Percentiles rank a stretch among this genome's conserved stretches.
Evolutionary conservation across 2,113 vertebrate species (phyloP).

Genomic region (Progne subis): DNA sequence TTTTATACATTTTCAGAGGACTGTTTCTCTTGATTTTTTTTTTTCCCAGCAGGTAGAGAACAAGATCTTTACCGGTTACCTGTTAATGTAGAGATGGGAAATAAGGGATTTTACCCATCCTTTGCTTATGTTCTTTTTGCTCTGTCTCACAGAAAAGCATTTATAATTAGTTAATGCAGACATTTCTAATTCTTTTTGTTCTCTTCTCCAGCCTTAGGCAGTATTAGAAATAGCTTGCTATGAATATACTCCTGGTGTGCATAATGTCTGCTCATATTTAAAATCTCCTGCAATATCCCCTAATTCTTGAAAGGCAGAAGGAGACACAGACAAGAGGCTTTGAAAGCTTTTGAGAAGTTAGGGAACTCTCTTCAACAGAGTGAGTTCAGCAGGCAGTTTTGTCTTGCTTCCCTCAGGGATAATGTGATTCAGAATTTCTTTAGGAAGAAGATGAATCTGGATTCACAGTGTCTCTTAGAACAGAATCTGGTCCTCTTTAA

Average conservation of each 20-base stretch:
- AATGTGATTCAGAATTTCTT: neutral
- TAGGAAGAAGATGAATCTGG: neutral
- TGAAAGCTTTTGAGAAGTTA: neutral
- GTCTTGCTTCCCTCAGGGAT: neutral
- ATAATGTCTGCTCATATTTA: constrained; percentile 37
- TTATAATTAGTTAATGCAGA: constrained; percentile 43
- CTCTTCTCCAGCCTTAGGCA: constrained; percentile 46
- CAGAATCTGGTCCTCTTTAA: neutral
- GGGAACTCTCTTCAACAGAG: neutral
- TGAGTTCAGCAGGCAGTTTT: neutral
- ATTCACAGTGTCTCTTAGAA: neutral
- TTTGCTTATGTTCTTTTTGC: neutral
- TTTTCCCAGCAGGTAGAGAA: neutral
- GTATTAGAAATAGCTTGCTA: constrained; percentile 52
- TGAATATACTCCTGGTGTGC: constrained; percentile 25
- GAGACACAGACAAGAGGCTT: neutral
- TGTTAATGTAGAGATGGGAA: neutral
- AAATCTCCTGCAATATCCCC: neutral
- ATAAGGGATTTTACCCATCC: neutral
- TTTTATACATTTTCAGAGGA: neutral
- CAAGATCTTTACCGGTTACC: neutral
- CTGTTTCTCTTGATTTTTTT: neutral
- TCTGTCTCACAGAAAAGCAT: neutral
- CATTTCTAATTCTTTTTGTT: constrained; percentile 62
- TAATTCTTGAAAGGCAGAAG: neutral